phyloP scores from a whole-genome alignment of 2,888 invertebrate species.

The Drosophila mimica region DNA sequence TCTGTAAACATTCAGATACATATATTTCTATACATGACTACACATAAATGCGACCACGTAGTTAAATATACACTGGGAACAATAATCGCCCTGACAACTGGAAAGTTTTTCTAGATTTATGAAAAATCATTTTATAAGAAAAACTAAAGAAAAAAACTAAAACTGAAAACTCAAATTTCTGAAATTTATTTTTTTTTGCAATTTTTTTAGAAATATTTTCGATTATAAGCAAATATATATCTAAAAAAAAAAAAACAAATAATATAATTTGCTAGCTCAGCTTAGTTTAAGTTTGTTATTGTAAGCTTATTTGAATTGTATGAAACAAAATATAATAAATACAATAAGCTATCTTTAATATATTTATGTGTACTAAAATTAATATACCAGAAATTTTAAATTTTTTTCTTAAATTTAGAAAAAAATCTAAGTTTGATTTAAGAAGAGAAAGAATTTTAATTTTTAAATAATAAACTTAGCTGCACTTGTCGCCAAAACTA shows the following conservation, averaged over 20 bases:
- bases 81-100: neutral
- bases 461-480: neutral
- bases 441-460: neutral
- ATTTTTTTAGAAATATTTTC: neutral
- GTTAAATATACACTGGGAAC: neutral
- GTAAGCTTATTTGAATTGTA: neutral
- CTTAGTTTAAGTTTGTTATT: neutral
- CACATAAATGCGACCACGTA: neutral
- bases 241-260: neutral
- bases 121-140: neutral
- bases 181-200: neutral
- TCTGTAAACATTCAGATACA: slow-evolving; percentile 8
- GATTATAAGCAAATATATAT: neutral
- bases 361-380: too few species aligned
- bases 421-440: neutral
- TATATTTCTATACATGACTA: neutral
- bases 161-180: neutral
- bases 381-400: neutral
- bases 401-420: neutral
- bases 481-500: neutral
- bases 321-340: neutral
- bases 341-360: too few species aligned
- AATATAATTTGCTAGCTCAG: rapidly evolving
- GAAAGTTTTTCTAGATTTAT: neutral
- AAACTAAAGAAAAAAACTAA: too few species aligned